Evolutionary conservation across 2,113 vertebrate species (phyloP).

Genomic region (Barnardius zonarius): DNA sequence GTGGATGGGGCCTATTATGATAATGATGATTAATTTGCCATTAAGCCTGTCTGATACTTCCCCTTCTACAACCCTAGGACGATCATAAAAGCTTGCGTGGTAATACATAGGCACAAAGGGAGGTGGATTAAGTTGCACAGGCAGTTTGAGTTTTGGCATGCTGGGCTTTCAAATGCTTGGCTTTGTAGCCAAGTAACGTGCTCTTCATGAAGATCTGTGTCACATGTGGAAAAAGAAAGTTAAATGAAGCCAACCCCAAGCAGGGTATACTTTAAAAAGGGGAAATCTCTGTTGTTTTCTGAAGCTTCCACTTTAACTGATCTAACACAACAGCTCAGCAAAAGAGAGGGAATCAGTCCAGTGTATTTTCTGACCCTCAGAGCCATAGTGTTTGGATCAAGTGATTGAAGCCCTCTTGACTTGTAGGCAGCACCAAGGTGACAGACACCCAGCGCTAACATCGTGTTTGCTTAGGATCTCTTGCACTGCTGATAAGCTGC

Average conservation of each 20-base stretch:
- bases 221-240: background rate
- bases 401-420: background rate
- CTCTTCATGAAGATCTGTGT: background rate
- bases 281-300: background rate
- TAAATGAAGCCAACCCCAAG: rapidly evolving
- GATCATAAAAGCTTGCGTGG: background rate
- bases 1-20: background rate
- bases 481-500: rapidly evolving
- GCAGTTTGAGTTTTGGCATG: background rate
- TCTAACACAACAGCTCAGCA: background rate
- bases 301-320: background rate
- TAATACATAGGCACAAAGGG: background rate
- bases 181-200: rapidly evolving
- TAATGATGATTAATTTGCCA: slow-evolving; percentile 36
- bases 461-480: background rate
- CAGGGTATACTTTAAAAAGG: background rate
- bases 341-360: background rate
- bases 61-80: background rate
- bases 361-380: background rate
- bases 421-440: background rate
- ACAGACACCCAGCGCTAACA: background rate
- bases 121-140: background rate
- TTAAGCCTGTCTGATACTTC: slow-evolving; percentile 22
- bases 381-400: background rate
- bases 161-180: background rate